A percentile compares a stretch with the other conserved stretches of the same genome.
These are phyloP conservation scores for Pogoniulus pusillus DNA, from an alignment of 2,797 vertebrate genomes.

Conservation along the genomic window DNA sequence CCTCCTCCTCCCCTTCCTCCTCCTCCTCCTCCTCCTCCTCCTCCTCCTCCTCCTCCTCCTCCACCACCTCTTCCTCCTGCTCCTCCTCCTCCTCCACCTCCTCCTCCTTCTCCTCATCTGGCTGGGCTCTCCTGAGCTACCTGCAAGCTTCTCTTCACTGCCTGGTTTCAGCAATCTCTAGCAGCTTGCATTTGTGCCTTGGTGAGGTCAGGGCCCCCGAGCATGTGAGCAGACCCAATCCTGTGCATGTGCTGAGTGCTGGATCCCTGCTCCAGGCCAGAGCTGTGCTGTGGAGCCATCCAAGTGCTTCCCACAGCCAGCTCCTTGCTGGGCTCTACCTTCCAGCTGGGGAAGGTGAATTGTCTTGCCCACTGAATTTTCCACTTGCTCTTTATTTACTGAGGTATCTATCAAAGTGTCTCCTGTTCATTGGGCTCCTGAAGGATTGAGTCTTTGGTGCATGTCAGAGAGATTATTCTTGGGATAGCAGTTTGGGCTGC, in stretches of 20 bases:
- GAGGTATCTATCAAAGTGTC: accelerated
- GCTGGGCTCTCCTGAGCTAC: accelerated
- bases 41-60: background rate
- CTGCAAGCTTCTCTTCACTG: accelerated
- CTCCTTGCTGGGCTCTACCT: background rate
- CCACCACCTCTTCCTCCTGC: accelerated
- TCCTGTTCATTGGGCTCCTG: background rate
- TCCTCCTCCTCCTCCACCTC: no score
- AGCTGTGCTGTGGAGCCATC: background rate
- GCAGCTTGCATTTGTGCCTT: accelerated
- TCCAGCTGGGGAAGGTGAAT: no score
- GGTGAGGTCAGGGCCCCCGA: accelerated
- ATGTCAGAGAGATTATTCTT: background rate
- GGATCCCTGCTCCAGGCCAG: background rate
- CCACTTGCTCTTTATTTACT: background rate
- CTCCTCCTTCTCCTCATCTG: background rate
- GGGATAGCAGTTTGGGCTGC: background rate
- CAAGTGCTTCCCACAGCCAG: background rate
- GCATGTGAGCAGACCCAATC: accelerated
- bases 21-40: no score
- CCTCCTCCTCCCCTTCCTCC: no score
- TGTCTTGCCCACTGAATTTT: accelerated
- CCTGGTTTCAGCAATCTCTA: accelerated
- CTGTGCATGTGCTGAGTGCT: background rate
- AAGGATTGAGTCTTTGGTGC: background rate